Evolutionary conservation across 2,888 invertebrate species (phyloP).

Genomic region (Hymenopus coronatus): DNA sequence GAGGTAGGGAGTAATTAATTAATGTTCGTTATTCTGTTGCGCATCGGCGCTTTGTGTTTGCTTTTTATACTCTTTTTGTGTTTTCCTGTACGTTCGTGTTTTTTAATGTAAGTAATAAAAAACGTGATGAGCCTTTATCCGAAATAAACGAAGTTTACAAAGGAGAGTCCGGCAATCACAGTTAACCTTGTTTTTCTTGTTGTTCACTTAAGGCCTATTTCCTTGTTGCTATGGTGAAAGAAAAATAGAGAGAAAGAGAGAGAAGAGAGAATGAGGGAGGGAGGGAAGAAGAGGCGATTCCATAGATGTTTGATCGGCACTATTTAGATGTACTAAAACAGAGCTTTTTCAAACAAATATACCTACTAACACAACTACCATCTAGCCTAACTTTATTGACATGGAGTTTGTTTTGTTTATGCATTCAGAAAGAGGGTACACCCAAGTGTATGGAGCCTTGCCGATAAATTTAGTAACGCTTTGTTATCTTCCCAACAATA

Average conservation of each 20-base stretch:
- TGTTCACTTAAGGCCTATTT: background rate
- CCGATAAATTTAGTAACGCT: too few species aligned
- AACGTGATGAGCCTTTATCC: background rate
- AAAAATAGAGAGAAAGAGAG: background rate
- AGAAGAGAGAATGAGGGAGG: background rate
- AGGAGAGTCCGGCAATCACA: background rate
- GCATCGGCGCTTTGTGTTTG: background rate
- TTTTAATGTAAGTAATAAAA: background rate
- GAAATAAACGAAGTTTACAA: background rate
- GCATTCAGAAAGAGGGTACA: too few species aligned
- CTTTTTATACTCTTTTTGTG: background rate
- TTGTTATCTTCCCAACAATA: too few species aligned
- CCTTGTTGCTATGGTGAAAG: background rate
- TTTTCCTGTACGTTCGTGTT: background rate
- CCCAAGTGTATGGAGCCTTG: too few species aligned
- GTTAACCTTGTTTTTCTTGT: background rate
- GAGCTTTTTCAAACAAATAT: too few species aligned
- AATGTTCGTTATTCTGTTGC: background rate
- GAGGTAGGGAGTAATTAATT: background rate
- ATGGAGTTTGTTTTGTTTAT: too few species aligned
- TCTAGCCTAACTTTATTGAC: too few species aligned
- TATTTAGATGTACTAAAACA: too few species aligned
- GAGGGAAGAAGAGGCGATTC: too few species aligned
- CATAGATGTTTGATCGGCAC: too few species aligned
- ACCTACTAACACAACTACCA: too few species aligned